A percentile compares a stretch with the other conserved stretches of the same genome.
Conservation (phyloP, 2,888 invertebrate genomes). For the Axea sp. region DNA sequence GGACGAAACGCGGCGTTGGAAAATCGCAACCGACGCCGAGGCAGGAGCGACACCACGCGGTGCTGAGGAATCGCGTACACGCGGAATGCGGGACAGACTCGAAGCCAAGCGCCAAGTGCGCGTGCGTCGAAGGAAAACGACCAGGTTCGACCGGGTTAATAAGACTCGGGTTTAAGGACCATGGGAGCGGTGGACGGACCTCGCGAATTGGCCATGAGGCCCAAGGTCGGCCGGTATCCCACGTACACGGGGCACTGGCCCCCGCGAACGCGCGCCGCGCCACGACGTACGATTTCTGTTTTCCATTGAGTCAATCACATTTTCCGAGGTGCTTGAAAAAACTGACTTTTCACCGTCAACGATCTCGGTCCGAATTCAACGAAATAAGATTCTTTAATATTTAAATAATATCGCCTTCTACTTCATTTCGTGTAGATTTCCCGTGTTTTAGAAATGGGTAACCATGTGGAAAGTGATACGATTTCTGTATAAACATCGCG, state of each 20-base stretch:
- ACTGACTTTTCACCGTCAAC: not conserved
- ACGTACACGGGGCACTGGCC: constrained; percentile 76
- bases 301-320: constrained; percentile 14
- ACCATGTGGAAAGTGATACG: too few relatives aligned
- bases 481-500: too few relatives aligned
- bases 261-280: constrained; percentile 59
- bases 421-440: too few relatives aligned
- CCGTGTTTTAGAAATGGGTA: too few relatives aligned
- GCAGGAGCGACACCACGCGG: too few relatives aligned
- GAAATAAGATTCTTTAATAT: too few relatives aligned
- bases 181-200: constrained; percentile 65
- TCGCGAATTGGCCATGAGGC: constrained; percentile 77
- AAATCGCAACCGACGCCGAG: too few relatives aligned
- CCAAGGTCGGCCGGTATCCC: constrained; percentile 78
- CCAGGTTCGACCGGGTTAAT: constrained; percentile 52
- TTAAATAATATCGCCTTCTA: too few relatives aligned
- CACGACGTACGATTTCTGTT: constrained; percentile 23
- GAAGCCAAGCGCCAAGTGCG: constrained; percentile 7
- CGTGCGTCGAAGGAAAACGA: constrained; percentile 52
- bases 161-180: constrained; percentile 49
- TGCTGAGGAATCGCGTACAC: constrained; percentile 8
- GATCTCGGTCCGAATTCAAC: not conserved
- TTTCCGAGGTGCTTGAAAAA: too few relatives aligned
- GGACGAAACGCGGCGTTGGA: too few relatives aligned
- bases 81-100: constrained; percentile 18